Evolutionary conservation across 2,888 invertebrate species (phyloP), one percentile per base, ranked within the genome.

Genomic region (Volucella bombylans): DNA sequence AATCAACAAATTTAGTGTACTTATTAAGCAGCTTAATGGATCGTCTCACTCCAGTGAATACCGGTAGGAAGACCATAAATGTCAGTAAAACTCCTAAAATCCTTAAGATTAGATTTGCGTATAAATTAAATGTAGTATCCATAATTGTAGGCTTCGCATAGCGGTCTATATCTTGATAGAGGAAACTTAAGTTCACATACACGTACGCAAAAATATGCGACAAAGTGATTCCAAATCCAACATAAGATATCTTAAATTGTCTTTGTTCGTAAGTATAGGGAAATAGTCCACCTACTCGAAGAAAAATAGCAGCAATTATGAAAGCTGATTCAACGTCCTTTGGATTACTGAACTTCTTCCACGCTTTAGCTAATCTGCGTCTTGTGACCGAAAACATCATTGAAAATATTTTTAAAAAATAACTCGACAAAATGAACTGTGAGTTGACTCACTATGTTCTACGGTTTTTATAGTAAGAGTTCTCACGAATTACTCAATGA

Each of bases 71-170:
- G 4, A 88, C 57, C 1, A 71, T 10, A 23, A 88, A 65, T 0
- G 88, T 87, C 6, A 87, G 86, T 6, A 80, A 4, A 1, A 88
- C 52, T 12, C 88, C 87, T 38, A 89, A n/a, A 6, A 87, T 18
- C 15, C 87, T 87, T 0, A 87, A 59, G 14, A 79, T 1, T 1
- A 89, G 55, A 54, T 88, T 89, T 6, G 87, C 87, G 1, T 83
- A 67, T 0, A 86, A 50, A 0, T 86, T 73, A 52, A 88, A 15
- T 0, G 62, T 14, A 0, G 86, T 88, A 18, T 87, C 62, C 1
- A 87, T 87, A 15, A 88, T 77, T 23, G 88, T 79, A 0, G 89
- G 89, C 4, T 88, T 87, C 0, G 86, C 86, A 69, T 87, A 89
- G 9, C 74, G 54, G 0, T 49, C 43, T 79, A 87, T 86, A 43